These are phyloP conservation scores for Polietes domitor DNA, from an alignment of 2,888 invertebrate genomes.

Conservation along the genomic window DNA sequence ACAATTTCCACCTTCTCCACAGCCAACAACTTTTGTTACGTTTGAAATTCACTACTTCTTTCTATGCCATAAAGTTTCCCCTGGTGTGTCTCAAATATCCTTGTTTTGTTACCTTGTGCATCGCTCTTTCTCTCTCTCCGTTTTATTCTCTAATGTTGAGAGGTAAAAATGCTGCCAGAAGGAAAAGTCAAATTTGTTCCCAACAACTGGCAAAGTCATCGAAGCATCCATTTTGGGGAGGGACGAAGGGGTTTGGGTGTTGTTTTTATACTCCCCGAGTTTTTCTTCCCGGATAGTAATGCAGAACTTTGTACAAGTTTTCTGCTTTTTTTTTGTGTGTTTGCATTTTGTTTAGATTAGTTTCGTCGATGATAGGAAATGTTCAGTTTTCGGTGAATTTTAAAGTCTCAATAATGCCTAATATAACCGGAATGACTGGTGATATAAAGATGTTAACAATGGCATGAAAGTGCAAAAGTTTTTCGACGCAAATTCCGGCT, in stretches of 20 bases:
- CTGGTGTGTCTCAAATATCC: neutral
- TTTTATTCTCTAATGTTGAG: neutral
- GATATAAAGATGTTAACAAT: constrained; percentile 33
- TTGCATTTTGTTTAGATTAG: constrained; percentile 9
- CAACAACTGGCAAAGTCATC: constrained; percentile 28
- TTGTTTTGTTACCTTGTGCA: neutral
- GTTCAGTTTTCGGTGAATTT: neutral
- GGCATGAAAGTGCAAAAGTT: constrained; percentile 12
- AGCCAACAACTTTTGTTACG: neutral
- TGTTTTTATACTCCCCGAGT: neutral
- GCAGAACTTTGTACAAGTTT: neutral
- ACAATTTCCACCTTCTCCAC: neutral
- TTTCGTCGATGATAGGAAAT: constrained; percentile 39
- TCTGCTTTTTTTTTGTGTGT: neutral
- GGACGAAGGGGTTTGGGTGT: neutral
- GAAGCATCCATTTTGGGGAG: constrained; percentile 6
- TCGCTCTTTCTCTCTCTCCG: too few species aligned
- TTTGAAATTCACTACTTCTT: neutral
- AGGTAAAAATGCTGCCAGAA: neutral
- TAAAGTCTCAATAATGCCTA: constrained; percentile 37
- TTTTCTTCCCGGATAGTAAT: neutral
- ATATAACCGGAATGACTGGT: neutral
- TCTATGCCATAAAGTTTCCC: constrained; percentile 1
- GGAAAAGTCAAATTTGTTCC: constrained; percentile 10
- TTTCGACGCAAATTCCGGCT: neutral